Evolutionary conservation across 2,113 vertebrate species (phyloP).

Genomic region (Macroglossus sobrinus): DNA sequence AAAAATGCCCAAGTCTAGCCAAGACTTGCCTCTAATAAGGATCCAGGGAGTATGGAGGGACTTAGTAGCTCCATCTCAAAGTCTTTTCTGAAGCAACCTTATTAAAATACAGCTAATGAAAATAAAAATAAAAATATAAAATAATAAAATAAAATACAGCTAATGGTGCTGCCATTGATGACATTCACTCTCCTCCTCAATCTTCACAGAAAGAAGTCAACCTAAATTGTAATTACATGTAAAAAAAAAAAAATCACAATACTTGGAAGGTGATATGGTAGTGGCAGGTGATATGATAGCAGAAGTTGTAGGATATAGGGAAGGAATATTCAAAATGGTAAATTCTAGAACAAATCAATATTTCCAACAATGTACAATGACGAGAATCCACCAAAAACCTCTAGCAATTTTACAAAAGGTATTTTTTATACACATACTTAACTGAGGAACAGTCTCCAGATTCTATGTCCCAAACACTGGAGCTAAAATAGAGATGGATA

Average conservation of each 20-base stretch:
- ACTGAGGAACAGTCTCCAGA: background rate
- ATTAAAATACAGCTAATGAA: background rate
- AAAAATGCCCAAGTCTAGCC: background rate
- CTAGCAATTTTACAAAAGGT: background rate
- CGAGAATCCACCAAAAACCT: background rate
- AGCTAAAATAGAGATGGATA: background rate
- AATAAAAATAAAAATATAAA: too few species aligned
- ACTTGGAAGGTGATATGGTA: conserved; percentile 46
- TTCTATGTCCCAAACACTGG: background rate
- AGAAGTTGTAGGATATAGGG: background rate
- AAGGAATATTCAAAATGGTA: background rate
- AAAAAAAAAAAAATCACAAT: background rate
- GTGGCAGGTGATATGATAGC: background rate
- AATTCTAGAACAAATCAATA: background rate
- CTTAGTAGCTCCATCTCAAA: background rate
- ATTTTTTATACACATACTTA: background rate
- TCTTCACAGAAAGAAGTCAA: conserved; percentile 26
- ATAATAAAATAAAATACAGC: background rate
- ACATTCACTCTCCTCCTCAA: background rate
- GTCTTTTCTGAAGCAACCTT: background rate
- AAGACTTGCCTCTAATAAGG: background rate
- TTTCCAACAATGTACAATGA: background rate
- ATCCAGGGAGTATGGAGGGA: background rate
- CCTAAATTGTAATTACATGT: conserved; percentile 47
- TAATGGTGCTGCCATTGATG: background rate